Evolutionary conservation across 2,113 vertebrate species (phyloP), one percentile per base, ranked within the genome.

Genomic region (Phoxinus phoxinus): DNA sequence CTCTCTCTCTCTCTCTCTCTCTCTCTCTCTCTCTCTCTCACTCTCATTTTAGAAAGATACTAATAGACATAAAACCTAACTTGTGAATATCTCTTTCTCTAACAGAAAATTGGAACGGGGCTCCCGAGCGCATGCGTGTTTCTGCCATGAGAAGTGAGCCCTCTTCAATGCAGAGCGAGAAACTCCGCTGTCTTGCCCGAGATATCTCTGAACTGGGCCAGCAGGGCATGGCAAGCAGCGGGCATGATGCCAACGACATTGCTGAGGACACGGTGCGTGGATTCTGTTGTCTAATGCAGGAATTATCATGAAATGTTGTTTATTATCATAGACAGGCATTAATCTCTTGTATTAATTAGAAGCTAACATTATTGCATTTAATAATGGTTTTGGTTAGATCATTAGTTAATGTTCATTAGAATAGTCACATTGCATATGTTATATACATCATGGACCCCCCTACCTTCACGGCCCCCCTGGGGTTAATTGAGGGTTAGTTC

Each of bases 171-270:
- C 90, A 92, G 51, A 94, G 91, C 61, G 92, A 89, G 73, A 96
- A 94, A 65, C 94, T 95, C 71, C 94, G 96, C 74, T 94, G 94
- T 1, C 89, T 96, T 89, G 96, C 95, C 30, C 92, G 90, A 19
- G 92, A 94, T 4, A 27, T 85, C 23, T 91, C 91, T 3, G 91
- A 85, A n/a, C 71, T 90, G 0, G 91, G 91, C 46, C 87, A 90
- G 65, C 63, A 56, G 25, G 92, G 90, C 0, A 79, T 87, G 15
- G 85, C 84, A 82, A 93, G 90, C 17, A 91, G 91, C 15, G 53
- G 58, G 51, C 86, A 72, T 0, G 74, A 65, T 27, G 41, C 76
- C 27, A 73, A 13, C 2, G 46, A 85, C 53, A 56, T 67, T 76
- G 72, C 72, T 3, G 75, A 71, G 27, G 83, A 87, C 30, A 32